phyloP scores from a whole-genome alignment of 2,113 vertebrate species.

The Dasyurus viverrinus region DNA sequence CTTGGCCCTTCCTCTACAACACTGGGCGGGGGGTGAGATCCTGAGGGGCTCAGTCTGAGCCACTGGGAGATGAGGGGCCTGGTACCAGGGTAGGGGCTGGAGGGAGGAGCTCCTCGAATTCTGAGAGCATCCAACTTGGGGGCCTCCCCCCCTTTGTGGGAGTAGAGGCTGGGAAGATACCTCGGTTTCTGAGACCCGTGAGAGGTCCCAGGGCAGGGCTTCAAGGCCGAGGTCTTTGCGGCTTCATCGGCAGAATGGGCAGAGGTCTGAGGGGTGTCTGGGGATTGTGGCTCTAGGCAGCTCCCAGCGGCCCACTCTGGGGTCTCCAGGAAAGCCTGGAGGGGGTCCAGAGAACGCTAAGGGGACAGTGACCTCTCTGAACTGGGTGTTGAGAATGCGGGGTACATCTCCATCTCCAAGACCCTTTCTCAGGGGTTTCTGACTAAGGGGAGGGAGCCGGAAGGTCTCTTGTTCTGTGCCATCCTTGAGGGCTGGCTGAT shows the following conservation, averaged over 20 bases:
- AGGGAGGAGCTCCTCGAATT: not conserved
- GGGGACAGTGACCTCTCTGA: not conserved
- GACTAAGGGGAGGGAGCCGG: not conserved
- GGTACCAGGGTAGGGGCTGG: not conserved
- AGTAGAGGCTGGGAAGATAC: not conserved
- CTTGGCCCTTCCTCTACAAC: not conserved
- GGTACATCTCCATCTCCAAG: not conserved
- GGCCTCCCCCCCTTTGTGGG: not conserved
- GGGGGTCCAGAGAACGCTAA: not conserved
- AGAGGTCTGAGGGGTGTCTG: not conserved
- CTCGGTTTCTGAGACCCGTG: not conserved
- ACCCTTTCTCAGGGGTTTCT: no score
- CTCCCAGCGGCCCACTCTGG: not conserved
- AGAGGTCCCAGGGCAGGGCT: not conserved
- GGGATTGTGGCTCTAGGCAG: not conserved
- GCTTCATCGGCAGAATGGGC: not conserved
- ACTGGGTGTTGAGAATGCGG: not conserved
- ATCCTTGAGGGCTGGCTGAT: not conserved
- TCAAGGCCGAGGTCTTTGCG: not conserved
- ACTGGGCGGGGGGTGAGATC: not conserved
- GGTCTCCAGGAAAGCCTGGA: not conserved
- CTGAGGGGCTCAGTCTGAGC: not conserved
- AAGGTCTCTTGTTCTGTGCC: not conserved
- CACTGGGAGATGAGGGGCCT: not conserved
- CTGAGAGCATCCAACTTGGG: not conserved